These are phyloP conservation scores for Patella caerulea DNA, from an alignment of 2,888 invertebrate species.

Conservation along the genomic window DNA sequence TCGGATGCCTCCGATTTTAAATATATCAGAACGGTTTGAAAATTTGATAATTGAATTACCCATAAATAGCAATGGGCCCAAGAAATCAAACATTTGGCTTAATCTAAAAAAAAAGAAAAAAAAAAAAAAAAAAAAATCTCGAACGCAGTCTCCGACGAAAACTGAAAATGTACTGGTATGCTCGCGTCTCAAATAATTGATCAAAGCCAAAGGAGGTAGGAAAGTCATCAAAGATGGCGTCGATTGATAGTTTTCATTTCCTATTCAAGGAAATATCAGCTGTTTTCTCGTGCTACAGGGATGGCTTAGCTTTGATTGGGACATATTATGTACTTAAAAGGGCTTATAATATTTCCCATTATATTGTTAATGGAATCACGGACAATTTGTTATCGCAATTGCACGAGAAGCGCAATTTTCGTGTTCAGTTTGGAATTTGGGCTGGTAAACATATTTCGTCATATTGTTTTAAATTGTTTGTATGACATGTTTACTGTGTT, in stretches of 20 bases:
- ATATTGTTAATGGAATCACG: constrained; percentile 46
- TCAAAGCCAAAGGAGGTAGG: neutral
- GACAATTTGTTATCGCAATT: constrained; percentile 53
- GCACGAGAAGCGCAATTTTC: constrained; percentile 44
- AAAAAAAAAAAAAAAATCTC: too few species aligned
- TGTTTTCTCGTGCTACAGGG: constrained; percentile 48
- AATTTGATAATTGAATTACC: too few species aligned
- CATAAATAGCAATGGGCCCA: too few species aligned
- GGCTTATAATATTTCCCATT: constrained; percentile 36
- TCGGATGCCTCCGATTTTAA: too few species aligned
- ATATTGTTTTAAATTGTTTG: too few species aligned
- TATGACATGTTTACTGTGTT: too few species aligned
- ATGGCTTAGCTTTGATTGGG: constrained; percentile 61
- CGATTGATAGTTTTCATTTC: constrained; percentile 63
- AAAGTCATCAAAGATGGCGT: constrained; percentile 44
- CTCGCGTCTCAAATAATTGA: too few species aligned
- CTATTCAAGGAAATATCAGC: constrained; percentile 50
- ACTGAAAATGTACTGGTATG: too few species aligned
- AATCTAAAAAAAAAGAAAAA: too few species aligned
- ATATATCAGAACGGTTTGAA: too few species aligned
- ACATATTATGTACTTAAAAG: constrained; percentile 54
- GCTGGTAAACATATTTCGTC: constrained; percentile 79
- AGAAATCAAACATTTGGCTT: too few species aligned
- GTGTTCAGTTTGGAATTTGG: constrained; percentile 84
- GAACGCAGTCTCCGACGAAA: too few species aligned